Evolutionary conservation across 1,140 invertebrate species (phyloP), one percentile per base, ranked within the genome.

Genomic region (Lucilia cuprina): DNA sequence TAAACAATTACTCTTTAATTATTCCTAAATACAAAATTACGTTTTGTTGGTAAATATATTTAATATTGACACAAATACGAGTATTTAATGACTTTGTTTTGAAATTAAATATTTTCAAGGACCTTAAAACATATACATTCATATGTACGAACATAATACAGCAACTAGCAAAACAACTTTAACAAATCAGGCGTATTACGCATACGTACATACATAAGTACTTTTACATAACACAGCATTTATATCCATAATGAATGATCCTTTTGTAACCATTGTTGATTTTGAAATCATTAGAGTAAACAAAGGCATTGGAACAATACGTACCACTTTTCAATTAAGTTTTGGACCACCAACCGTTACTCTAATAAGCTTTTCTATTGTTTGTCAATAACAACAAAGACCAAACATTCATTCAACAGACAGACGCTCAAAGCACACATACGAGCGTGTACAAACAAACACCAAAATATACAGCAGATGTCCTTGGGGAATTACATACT

Each of bases 401-500:
- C 21, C 65, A 21, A 19, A 70, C 10, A 70, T 70, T 10, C n/a
- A 12, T 55, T 70, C 65, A 70, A 3, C 12, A 7, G 7, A 60
- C 50, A 60, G 13, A 60, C 50, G 41, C 13, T 17, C 50, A 60
- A 17, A 30, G 25, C 25, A 30, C 25, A 60, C 50, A 60, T 60
- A 60, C 55, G 14, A 41, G 41, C 41, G 41, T 3, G 14, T 60
- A 60, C 55, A 60, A n/a, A 60, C 14, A 60, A 30, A 30, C 25
- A 30, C 25, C n/a, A 14, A 60, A n/a, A 60, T 2, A 60, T 60
- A 70, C 65, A 70, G 10, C 19, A 70, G 65, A 70, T 70, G 65
- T 70, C 65, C 65, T 70, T 70, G 65, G 65, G 65, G 65, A 70
- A 70, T 12, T 70, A 70, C 65, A 25, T 70, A 70, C 65, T 70